Conservation (phyloP, 2,797 vertebrate species). For the Nannoperca australis region DNA sequence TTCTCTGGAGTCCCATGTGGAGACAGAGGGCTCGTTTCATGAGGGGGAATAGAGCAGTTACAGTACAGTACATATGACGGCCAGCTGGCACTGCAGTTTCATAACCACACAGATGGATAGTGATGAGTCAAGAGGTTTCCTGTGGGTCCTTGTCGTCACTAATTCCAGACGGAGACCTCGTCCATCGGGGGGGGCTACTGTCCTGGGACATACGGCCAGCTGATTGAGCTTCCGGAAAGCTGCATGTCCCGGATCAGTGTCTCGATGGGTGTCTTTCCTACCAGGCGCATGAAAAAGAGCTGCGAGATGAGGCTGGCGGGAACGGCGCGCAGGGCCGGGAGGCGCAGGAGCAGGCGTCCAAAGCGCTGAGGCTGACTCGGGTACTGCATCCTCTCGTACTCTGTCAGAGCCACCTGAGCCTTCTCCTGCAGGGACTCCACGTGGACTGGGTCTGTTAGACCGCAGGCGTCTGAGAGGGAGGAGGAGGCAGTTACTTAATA, state of each 20-base stretch:
- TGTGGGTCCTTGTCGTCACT: slow-evolving; percentile 71
- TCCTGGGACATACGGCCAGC: slow-evolving; percentile 93
- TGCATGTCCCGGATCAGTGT: slow-evolving; percentile 98
- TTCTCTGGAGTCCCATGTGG: slow-evolving; percentile 47
- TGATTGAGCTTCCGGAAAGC: slow-evolving; percentile 95
- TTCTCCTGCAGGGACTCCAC: slow-evolving; percentile 97
- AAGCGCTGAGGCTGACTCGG: slow-evolving; percentile 94
- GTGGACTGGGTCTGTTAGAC: slow-evolving; percentile 92
- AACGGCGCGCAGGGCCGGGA: slow-evolving; percentile 92
- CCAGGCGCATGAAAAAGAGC: slow-evolving; percentile 97
- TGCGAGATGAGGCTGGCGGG: slow-evolving; percentile 94
- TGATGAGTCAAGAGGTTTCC: slow-evolving; percentile 79
- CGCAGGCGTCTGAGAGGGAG: slow-evolving; percentile 89
- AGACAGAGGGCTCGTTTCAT: slow-evolving; percentile 59
- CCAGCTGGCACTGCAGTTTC: slow-evolving; percentile 72
- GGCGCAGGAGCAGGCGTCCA: slow-evolving; percentile 91
- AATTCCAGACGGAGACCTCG: slow-evolving; percentile 70
- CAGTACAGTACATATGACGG: slow-evolving; percentile 65
- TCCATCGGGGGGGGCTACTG: slow-evolving; percentile 80
- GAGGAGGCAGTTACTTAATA: slow-evolving; percentile 65
- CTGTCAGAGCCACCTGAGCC: slow-evolving; percentile 94
- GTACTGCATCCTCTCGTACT: slow-evolving; percentile 93
- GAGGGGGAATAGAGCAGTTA: slow-evolving; percentile 60
- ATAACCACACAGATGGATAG: slow-evolving; percentile 76
- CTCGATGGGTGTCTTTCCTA: slow-evolving; percentile 96